These are phyloP conservation scores for Callipepla squamata DNA, from an alignment of 2,113 vertebrate genomes.

Conservation along the genomic window DNA sequence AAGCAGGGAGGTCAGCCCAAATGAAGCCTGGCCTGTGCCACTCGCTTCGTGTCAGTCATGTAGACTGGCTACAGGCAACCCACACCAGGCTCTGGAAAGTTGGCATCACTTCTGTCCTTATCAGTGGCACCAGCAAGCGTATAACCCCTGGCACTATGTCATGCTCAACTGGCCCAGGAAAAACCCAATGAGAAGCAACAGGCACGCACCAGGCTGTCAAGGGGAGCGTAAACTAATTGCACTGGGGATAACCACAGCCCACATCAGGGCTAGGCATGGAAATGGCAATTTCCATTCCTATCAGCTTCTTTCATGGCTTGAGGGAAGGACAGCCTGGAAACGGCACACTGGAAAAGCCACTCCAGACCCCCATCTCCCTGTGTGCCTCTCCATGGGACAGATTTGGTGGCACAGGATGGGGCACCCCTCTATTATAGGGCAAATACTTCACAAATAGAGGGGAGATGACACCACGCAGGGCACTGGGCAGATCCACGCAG, in stretches of 20 bases:
- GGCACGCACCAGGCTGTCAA: background rate
- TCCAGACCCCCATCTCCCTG: background rate
- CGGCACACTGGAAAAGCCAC: background rate
- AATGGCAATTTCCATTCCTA: conserved; percentile 81
- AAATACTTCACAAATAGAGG: background rate
- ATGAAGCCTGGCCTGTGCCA: background rate
- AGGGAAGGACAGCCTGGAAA: background rate
- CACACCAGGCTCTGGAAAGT: background rate
- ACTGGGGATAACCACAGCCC: conserved; percentile 65
- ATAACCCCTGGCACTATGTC: background rate
- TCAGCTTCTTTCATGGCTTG: conserved; percentile 62
- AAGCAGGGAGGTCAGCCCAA: background rate
- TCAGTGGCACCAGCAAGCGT: background rate
- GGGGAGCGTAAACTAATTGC: conserved; percentile 57
- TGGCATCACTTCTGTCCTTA: background rate
- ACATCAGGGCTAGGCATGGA: conserved; percentile 75
- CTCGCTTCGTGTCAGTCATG: background rate
- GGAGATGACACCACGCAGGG: background rate
- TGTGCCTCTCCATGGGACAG: background rate
- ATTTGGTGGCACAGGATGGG: background rate
- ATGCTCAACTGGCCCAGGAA: background rate
- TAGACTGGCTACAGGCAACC: background rate
- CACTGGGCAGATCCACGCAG: background rate
- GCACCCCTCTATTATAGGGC: background rate
- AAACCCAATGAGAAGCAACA: background rate